Evolutionary conservation across 2,888 invertebrate genomes (phyloP).

Genomic region (Branchellion lobata): DNA sequence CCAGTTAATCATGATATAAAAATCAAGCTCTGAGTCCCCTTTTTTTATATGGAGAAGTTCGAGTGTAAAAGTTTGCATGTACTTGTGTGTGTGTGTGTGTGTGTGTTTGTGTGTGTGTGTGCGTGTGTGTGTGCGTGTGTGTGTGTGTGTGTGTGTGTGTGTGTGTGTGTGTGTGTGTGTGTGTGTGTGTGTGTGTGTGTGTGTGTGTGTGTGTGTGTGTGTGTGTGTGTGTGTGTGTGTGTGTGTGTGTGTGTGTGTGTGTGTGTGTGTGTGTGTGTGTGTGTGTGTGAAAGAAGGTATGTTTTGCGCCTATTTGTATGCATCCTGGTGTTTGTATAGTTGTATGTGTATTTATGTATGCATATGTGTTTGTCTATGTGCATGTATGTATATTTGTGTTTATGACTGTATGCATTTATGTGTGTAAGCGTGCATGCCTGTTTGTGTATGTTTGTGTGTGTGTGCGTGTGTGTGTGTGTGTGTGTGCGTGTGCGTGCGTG

Average conservation of each 20-base stretch:
- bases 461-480: slow-evolving; percentile 38
- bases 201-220: not conserved
- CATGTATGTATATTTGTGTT: slow-evolving; percentile 37
- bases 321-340: too few species aligned
- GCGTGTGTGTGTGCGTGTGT: not conserved
- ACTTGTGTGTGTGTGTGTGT: not conserved
- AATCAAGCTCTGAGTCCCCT: too few species aligned
- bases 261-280: not conserved
- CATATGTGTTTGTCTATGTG: slow-evolving; percentile 24
- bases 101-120: not conserved
- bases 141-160: not conserved
- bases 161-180: not conserved
- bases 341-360: slow-evolving; percentile 25
- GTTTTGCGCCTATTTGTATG: too few species aligned
- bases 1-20: too few species aligned
- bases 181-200: not conserved
- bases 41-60: too few species aligned
- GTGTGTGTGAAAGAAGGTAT: not conserved
- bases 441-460: slow-evolving; percentile 25
- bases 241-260: not conserved
- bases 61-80: too few species aligned
- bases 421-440: slow-evolving; percentile 19
- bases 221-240: not conserved
- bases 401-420: slow-evolving; percentile 26
- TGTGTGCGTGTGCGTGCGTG: slow-evolving; percentile 23